Evolutionary conservation across 2,113 vertebrate genomes (phyloP).

Genomic region (Hassar affinis): DNA sequence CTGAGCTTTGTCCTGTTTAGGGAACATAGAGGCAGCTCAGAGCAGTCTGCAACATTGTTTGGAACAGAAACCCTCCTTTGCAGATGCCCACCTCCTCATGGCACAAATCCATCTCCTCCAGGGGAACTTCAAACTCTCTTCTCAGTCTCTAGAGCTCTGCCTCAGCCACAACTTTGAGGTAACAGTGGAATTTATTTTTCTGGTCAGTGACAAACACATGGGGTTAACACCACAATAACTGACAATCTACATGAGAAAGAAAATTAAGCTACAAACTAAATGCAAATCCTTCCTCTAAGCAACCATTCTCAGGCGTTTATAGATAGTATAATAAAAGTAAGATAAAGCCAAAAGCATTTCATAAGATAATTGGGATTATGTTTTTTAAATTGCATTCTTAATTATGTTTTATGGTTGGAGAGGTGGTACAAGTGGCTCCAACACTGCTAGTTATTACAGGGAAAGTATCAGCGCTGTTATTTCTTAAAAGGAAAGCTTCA

Average conservation of each 20-base stretch:
- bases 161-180: constrained; percentile 96
- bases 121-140: constrained; percentile 81
- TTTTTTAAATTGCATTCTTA: too few species aligned
- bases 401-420: neutral
- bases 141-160: constrained; percentile 91
- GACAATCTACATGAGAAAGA: neutral
- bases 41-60: constrained; percentile 83
- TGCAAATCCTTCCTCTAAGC: too few species aligned
- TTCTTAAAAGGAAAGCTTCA: neutral
- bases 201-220: neutral
- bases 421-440: neutral
- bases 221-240: neutral
- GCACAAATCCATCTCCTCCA: constrained; percentile 90
- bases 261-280: too few species aligned
- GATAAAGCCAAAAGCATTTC: neutral
- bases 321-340: neutral
- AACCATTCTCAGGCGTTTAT: neutral
- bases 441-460: neutral
- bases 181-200: constrained; percentile 47
- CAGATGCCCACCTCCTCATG: constrained; percentile 91
- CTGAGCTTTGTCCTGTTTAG: constrained; percentile 62
- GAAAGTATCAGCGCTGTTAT: neutral
- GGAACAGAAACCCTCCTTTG: constrained; percentile 83
- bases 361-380: neutral
- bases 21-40: constrained; percentile 82